Base-by-base conservation (phyloP, 2,888 invertebrate genomes). In the Tyria jacobaeae region DNA sequence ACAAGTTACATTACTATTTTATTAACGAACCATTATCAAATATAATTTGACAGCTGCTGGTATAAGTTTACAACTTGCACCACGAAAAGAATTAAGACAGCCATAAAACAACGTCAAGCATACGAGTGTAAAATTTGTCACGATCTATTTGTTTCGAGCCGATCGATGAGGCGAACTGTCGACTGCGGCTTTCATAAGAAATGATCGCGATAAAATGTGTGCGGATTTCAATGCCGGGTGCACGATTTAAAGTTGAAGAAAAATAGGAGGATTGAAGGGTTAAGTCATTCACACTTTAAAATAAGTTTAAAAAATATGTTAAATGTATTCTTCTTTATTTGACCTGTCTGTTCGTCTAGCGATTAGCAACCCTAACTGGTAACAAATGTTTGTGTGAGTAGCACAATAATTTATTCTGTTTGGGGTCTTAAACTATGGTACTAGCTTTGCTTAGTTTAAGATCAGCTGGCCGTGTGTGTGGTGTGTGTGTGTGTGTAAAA, bases 41-140 rank as follows among this genome's bases (percentile, higher is more conserved):
- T 6, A 14, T 15, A 15, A 6, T 48, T 25, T 21, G 21, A 25
- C 7, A 10, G 10, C 17, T 9, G 21, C 0, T 44, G 10, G 10
- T 21, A 21, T 10, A 44, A 44, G 41, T 9, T 71, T 24, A 0
- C 59, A 52, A 71, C 68, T 71, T 75, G 55, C 70, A 70, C 58
- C 65, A 66, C 47, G 50, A 72, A 9, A 10, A 55, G 63, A 78
- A 87, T 86, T 88, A 87, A 83, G 80, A 76, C 77, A 75, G 81
- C 85, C 77, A 90, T 89, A 89, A 90, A 89, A 89, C 88, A 89
- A 86, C 76, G 88, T 86, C 88, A 79, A 68, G 78, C 78, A 73
- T 69, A 78, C 80, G 83, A 80, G 81, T 82, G 83, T 82, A 71
- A 82, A 85, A 89, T 90, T 90, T 88, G 89, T 89, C 89, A 87